Base-by-base conservation (phyloP, 2,888 invertebrate genomes). In the Hirtodrosophila histrioides region DNA sequence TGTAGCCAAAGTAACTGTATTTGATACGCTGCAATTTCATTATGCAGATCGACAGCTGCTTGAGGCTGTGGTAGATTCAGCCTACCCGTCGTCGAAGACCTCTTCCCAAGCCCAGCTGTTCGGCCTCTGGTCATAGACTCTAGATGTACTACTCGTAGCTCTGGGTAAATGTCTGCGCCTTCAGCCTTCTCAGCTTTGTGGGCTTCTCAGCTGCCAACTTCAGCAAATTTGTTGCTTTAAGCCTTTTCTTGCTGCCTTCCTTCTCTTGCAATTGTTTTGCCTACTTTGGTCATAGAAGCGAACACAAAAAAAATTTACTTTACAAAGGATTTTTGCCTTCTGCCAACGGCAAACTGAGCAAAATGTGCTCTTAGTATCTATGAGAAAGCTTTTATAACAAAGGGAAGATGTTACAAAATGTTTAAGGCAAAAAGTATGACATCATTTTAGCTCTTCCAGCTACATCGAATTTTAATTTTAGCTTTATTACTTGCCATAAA, bases 31-130 rank as follows among this genome's bases (percentile, higher is more conserved):
- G 69, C 58, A 65, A 75, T 81, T 78, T 75, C 67, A 81, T 84
- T 84, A 84, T 75, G 78, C 81, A 84, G 81, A 84, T 84, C 75
- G 81, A 65, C 84, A 65, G 56, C 67, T 62, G 64, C 61, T 55
- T 31, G 43, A 57, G 54, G 37, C 44, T 2, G 7, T 10, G 27
- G 17, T 39, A 31, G 45, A 23, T n/a, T 35, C 23, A 40, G 69
- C 64, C 46, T 54, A 39, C 41, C 36, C 63, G 55, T 49, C 43
- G 12, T 49, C 43, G 12, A 46, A 55, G 46, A 43, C 69, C 57
- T 63, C 61, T 24, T 33, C 11, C 24, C 6, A 17, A 17, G 27
- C 27, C 6, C 27, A 27, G 27, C 27, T 27, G 27, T 4, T 45
- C 11, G 24, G 58, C 56, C 60, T 50, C 53, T 41, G 43, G 48